Evolutionary conservation across 1,140 invertebrate genomes (phyloP).

Genomic region (Andrena cerasifolii): DNA sequence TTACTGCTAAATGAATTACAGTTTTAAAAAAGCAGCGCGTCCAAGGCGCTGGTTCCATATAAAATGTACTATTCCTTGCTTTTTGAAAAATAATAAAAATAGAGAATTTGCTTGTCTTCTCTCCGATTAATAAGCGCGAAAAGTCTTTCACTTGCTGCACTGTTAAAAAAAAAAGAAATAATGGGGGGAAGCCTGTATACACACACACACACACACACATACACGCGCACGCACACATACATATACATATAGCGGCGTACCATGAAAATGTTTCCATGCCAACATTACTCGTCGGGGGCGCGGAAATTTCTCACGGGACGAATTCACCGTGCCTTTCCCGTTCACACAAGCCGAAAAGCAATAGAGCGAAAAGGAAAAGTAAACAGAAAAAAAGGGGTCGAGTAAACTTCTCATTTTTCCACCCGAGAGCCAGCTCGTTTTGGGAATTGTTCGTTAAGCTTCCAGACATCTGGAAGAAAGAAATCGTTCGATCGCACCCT

Average conservation of each 20-base stretch:
- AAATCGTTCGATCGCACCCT: constrained; percentile 34
- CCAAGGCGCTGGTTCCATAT: constrained; percentile 27
- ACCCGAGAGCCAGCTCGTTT: constrained; percentile 56
- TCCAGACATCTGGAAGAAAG: constrained; percentile 35
- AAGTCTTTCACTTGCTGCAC: background rate
- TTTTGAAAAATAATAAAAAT: constrained; percentile 52
- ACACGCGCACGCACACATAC: background rate
- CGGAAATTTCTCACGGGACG: background rate
- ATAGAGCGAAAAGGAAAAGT: background rate
- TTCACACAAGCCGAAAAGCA: background rate
- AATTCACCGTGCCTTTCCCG: background rate
- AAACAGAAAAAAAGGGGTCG: background rate
- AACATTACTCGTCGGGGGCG: background rate
- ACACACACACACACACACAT: background rate
- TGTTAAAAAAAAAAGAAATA: background rate
- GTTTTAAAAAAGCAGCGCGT: constrained; percentile 27
- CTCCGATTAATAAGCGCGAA: constrained; percentile 28
- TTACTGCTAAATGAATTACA: constrained; percentile 41
- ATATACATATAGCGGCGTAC: background rate
- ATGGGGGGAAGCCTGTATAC: background rate
- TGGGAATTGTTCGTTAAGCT: constrained; percentile 39
- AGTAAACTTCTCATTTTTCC: constrained; percentile 29
- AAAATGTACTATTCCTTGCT: constrained; percentile 28
- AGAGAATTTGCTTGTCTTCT: constrained; percentile 42
- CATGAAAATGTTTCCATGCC: background rate